Base-by-base conservation (phyloP, 2,797 vertebrate species). In the Gallinago solitaria region DNA sequence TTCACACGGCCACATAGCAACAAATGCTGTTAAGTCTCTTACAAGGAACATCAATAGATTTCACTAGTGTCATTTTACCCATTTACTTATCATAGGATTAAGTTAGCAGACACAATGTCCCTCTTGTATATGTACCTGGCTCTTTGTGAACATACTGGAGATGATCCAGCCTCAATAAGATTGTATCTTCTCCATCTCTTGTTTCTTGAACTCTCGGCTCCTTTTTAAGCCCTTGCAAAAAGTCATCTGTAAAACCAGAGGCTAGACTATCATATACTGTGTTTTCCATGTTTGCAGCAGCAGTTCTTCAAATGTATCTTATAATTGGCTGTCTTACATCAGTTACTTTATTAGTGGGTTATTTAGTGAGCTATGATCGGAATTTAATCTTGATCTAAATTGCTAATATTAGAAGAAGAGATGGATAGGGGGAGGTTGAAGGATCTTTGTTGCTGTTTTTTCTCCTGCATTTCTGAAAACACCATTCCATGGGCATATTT, bases 211-310 rank as follows among this genome's bases (percentile, higher is more conserved):
- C 82, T 89, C 67, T 60, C n/a, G 23, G 30, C 71, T 80, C 64
- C 39, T 82, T 95, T 95, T 93, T 67, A 83, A 89, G 73, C 9
- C 64, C 27, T 85, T 81, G 60, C 37, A 87, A 87, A 57, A 91
- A 53, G 90, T 77, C 1, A 45, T 43, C 51, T 89, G 30, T 92
- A 65, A 87, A 89, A 74, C 9, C 54, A 69, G 37, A 61, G n/a
- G 39, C 39, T 88, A 54, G 5, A 28, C 9, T 45, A 11, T 82
- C 11, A 21, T 27, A 64, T 32, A 8, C 19, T 35, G 16, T 78
- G 32, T 50, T 83, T 80, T 37, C 89, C 32, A 48, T 37, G 33
- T 73, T 67, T 71, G 35, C 63, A 83, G 37, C 37, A 61, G 16
- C 54, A 60, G 41, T 61, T 84, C 35, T 54, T 90, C 16, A 14